A percentile compares a stretch with the other conserved stretches of the same genome.
These are phyloP conservation scores for Alouatta palliata DNA, from an alignment of 2,113 vertebrate species.

Conservation along the genomic window DNA sequence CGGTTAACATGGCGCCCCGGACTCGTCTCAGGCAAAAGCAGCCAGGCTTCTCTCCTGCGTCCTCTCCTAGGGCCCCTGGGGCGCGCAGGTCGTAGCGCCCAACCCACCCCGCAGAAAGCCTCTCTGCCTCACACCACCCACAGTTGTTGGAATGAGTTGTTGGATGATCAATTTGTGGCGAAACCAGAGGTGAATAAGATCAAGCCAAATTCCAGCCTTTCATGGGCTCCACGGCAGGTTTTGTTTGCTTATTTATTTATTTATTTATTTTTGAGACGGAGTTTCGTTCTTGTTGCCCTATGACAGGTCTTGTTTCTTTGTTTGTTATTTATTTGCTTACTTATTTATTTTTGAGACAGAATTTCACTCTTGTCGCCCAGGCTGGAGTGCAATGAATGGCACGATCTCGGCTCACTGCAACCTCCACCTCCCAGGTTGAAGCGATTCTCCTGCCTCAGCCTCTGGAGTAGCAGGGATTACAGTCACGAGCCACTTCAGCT, in stretches of 20 bases:
- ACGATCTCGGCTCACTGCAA: not conserved
- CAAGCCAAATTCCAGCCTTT: not conserved
- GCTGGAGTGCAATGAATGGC: not conserved
- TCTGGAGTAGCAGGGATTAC: not conserved
- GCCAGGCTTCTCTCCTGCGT: accelerated
- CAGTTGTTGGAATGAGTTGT: not conserved
- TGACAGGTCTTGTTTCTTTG: too few species aligned
- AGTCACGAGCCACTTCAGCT: not conserved
- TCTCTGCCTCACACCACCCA: too few species aligned
- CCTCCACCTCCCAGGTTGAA: not conserved
- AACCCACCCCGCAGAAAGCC: accelerated
- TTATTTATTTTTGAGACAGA: not conserved
- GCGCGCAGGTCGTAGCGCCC: accelerated
- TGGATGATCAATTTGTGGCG: not conserved
- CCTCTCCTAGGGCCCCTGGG: not conserved
- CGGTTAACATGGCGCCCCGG: accelerated
- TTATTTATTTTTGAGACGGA: not conserved
- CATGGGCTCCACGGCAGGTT: too few species aligned
- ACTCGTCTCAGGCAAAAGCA: too few species aligned
- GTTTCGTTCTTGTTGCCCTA: too few species aligned
- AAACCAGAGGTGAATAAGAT: not conserved
- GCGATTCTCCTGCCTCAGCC: not conserved
- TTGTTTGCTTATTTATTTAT: too few species aligned
- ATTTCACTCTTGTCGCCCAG: not conserved
- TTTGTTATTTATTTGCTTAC: too few species aligned